These are phyloP conservation scores for Cheirogaleus medius DNA, from an alignment of 2,113 vertebrate genomes.

Conservation along the genomic window DNA sequence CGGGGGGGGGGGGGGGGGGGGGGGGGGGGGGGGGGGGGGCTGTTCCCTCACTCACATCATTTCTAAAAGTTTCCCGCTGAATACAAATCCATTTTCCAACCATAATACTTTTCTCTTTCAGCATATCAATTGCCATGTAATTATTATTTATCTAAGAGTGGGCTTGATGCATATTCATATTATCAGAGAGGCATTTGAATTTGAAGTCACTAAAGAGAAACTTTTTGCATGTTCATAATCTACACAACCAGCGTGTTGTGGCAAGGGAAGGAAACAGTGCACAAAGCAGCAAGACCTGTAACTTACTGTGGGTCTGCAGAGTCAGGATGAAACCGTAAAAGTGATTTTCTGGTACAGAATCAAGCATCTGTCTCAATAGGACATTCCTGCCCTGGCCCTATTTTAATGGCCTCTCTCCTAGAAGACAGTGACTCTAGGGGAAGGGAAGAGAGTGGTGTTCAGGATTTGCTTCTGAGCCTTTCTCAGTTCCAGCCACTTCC, in stretches of 20 bases:
- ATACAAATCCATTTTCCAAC: not conserved
- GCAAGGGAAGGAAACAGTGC: not conserved
- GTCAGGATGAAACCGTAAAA: not conserved
- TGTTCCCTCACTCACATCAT: not conserved
- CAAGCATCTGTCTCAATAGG: not conserved
- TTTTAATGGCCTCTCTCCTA: not conserved
- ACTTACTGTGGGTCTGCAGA: not conserved
- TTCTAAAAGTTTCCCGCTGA: not conserved
- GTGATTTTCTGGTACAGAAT: not conserved
- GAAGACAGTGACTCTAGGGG: not conserved
- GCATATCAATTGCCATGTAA: conserved; percentile 53
- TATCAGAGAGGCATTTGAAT: conserved; percentile 5
- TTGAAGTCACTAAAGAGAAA: conserved; percentile 18
- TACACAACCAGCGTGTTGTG: not conserved
- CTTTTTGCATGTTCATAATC: not conserved
- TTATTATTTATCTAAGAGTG: conserved; percentile 58
- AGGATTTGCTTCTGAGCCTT: not conserved
- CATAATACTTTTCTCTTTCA: not conserved
- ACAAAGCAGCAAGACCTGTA: not conserved
- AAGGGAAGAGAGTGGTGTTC: not conserved
- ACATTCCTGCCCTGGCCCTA: not conserved
- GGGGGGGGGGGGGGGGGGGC: not conserved
- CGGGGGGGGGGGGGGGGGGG: not conserved
- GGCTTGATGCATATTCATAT: conserved; percentile 53
- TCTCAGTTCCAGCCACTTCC: not conserved